Conservation (phyloP, 1,140 invertebrate species). For the Battus philenor region DNA sequence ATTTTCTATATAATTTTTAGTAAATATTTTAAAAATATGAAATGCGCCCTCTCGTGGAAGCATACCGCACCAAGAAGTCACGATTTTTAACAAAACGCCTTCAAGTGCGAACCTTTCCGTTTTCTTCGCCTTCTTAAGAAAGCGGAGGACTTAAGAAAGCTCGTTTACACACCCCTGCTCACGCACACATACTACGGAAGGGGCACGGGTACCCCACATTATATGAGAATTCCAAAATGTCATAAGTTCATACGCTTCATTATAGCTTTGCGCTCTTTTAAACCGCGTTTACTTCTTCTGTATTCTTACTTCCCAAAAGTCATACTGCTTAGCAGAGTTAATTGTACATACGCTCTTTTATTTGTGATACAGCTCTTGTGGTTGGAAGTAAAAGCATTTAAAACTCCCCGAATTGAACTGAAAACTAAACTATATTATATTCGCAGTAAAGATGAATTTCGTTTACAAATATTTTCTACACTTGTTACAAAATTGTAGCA, state of each 20-base stretch:
- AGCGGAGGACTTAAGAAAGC: constrained; percentile 59
- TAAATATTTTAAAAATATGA: constrained; percentile 22
- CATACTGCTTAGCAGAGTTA: not conserved
- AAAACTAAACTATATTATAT: too few relatives aligned
- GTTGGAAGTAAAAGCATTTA: not conserved
- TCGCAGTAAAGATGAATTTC: constrained; percentile 20
- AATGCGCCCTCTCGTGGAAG: constrained; percentile 54
- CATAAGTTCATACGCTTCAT: constrained; percentile 18
- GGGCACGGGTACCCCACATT: not conserved
- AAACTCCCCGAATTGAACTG: too few relatives aligned
- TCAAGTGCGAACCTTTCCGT: constrained; percentile 68
- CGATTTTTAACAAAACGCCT: constrained; percentile 68
- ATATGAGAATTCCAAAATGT: constrained; percentile 25
- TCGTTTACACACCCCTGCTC: constrained; percentile 32
- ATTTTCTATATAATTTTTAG: too few relatives aligned
- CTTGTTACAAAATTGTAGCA: constrained; percentile 17
- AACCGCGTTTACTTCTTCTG: not conserved
- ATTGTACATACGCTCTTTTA: constrained; percentile 21
- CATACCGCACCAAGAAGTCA: constrained; percentile 35
- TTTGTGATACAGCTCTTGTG: not conserved
- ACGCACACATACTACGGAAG: constrained; percentile 41
- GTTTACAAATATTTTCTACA: not conserved
- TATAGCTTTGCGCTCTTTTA: constrained; percentile 24
- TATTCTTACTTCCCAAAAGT: constrained; percentile 21
- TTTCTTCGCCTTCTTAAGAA: constrained; percentile 74